Evolutionary conservation across 53 echinoderm and acorn worm species (phyloP).

Genomic region (Crossaster papposus): DNA sequence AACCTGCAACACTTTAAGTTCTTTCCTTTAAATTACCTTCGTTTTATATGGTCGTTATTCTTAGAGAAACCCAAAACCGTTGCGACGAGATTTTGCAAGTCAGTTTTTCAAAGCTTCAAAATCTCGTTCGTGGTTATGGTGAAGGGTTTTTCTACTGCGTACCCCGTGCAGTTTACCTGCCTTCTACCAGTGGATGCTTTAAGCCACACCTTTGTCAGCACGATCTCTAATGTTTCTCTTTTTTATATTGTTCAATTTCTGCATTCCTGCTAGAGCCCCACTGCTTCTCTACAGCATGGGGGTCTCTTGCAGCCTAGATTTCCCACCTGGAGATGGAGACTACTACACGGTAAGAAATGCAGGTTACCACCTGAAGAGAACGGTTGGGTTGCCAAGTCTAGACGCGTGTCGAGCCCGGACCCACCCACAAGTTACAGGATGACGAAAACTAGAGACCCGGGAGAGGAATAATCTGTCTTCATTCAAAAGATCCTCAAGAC

Average conservation of each 20-base stretch:
- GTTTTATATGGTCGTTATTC: not conserved
- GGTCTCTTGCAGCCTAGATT: slow-evolving; percentile 34
- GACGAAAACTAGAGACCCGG: not conserved
- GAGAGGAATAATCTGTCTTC: slow-evolving; percentile 42
- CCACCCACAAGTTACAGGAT: not conserved
- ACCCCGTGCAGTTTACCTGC: not conserved
- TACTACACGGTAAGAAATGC: slow-evolving; percentile 56
- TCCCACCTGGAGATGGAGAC: not conserved
- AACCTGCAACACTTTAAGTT: not conserved
- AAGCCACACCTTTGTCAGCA: not conserved
- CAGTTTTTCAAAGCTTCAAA: not conserved
- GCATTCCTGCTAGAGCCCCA: slow-evolving; percentile 50
- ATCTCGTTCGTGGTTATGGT: not conserved
- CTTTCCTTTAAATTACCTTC: not conserved
- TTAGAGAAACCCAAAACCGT: not conserved
- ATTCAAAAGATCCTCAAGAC: not conserved
- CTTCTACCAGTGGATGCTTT: not conserved
- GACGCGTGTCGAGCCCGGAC: slow-evolving; percentile 16
- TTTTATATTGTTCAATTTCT: slow-evolving; percentile 57
- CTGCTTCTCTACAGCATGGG: slow-evolving; percentile 35
- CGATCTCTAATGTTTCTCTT: slow-evolving; percentile 21
- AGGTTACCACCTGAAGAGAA: slow-evolving; percentile 3
- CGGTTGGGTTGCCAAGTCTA: slow-evolving; percentile 12
- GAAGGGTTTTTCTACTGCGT: not conserved
- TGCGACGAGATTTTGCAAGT: slow-evolving; percentile 1